Percentiles rank a stretch among this genome's conserved stretches.
Conservation (phyloP, 2,113 vertebrate genomes). For the Protobothrops mucrosquamatus region DNA sequence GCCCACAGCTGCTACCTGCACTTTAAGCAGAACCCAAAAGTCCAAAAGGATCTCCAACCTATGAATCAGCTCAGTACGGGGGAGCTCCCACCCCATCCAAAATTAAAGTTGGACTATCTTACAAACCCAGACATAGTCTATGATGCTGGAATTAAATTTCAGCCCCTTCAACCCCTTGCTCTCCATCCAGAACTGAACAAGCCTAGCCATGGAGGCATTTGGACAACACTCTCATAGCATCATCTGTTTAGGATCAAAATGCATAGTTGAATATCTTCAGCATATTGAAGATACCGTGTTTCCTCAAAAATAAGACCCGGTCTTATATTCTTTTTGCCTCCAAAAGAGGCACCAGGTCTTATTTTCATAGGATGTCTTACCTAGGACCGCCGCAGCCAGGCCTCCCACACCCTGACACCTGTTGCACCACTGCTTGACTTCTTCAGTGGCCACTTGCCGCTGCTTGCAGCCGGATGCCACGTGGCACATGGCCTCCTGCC, state of each 20-base stretch:
- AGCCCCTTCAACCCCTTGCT: neutral
- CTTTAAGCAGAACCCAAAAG: neutral
- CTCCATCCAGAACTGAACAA: neutral
- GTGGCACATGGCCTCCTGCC: too few relatives aligned
- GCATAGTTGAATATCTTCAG: neutral
- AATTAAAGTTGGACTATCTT: neutral
- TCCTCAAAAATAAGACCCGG: too few relatives aligned
- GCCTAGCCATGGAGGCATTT: neutral
- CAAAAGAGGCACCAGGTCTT: too few relatives aligned
- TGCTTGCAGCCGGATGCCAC: too few relatives aligned
- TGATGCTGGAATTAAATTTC: neutral
- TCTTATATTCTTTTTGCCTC: too few relatives aligned
- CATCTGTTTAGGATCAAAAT: neutral
- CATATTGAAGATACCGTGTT: neutral
- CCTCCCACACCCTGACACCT: too few relatives aligned
- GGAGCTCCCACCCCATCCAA: neutral
- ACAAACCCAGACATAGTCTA: neutral
- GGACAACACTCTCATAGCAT: neutral
- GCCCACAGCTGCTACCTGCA: neutral
- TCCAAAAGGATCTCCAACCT: neutral
- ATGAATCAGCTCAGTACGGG: neutral
- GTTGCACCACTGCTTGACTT: too few relatives aligned
- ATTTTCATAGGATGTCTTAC: too few relatives aligned
- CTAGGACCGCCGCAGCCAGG: too few relatives aligned
- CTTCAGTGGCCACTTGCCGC: too few relatives aligned